phyloP scores from a whole-genome alignment of 1,140 invertebrate genomes.

The Gonatopus flavifemur region DNA sequence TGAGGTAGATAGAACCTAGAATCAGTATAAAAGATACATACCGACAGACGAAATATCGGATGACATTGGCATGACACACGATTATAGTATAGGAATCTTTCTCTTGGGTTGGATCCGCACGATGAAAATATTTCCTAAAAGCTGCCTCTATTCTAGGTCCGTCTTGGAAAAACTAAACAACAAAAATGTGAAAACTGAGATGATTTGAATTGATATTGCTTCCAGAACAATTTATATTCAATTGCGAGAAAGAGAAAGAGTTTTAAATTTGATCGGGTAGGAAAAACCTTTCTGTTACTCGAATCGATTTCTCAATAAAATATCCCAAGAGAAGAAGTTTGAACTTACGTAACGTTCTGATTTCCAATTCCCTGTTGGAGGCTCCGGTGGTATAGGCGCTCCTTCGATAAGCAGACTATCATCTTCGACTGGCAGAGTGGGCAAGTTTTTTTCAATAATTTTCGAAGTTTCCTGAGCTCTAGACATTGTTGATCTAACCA shows the following conservation, averaged over 20 bases:
- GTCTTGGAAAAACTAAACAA: slow-evolving; percentile 90
- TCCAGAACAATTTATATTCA: too few species aligned
- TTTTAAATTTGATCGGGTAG: too few species aligned
- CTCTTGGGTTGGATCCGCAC: slow-evolving; percentile 79
- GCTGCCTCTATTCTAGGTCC: slow-evolving; percentile 96
- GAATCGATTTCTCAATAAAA: too few species aligned
- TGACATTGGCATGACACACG: slow-evolving; percentile 98
- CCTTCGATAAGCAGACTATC: slow-evolving; percentile 83
- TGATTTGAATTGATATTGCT: not conserved
- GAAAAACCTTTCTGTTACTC: too few species aligned
- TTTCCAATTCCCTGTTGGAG: slow-evolving; percentile 82
- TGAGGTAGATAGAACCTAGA: too few species aligned
- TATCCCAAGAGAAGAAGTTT: too few species aligned
- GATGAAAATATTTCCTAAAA: slow-evolving; percentile 91
- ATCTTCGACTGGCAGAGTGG: slow-evolving; percentile 60
- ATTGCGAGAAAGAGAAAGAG: too few species aligned
- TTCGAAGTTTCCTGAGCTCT: slow-evolving; percentile 88
- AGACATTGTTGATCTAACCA: slow-evolving; percentile 90
- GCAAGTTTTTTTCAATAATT: slow-evolving; percentile 74
- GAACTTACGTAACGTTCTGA: slow-evolving; percentile 74
- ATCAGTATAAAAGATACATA: slow-evolving; percentile 48
- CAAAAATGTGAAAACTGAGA: slow-evolving; percentile 17
- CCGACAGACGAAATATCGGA: slow-evolving; percentile 96
- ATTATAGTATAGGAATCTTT: slow-evolving; percentile 88
- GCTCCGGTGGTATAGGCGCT: slow-evolving; percentile 92